Conservation (phyloP, 2,113 vertebrate species). For the Saguinus midas region DNA sequence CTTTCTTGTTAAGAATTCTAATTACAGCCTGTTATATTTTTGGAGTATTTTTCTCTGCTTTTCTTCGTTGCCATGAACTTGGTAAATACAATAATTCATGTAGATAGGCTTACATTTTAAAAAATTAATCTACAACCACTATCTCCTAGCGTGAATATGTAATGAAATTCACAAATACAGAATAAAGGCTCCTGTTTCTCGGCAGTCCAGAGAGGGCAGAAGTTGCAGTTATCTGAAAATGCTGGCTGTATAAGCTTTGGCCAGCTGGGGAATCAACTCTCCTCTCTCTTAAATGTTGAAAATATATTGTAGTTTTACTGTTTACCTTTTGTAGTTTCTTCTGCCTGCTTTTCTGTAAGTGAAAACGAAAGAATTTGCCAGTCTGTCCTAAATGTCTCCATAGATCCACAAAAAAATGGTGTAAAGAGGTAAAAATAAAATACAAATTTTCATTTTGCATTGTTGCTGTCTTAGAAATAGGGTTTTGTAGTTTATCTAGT, state of each 20-base stretch:
- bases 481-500: neutral
- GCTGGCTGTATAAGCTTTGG: neutral
- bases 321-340: constrained; percentile 9
- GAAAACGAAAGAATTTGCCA: neutral
- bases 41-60: constrained; percentile 49
- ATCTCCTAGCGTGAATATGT: constrained; percentile 34
- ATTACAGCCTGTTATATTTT: constrained; percentile 51
- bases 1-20: constrained; percentile 69
- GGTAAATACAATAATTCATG: constrained; percentile 54
- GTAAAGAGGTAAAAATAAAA: constrained; percentile 29
- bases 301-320: neutral
- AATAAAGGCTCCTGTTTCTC: neutral
- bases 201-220: neutral
- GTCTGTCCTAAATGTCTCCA: neutral
- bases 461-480: neutral
- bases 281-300: constrained; percentile 4
- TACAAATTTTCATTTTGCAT: neutral
- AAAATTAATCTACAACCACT: constrained; percentile 52
- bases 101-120: constrained; percentile 2
- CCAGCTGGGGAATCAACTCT: too few species aligned
- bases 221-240: neutral
- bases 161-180: constrained; percentile 25
- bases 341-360: neutral
- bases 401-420: neutral
- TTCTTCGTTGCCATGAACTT: constrained; percentile 38